These are phyloP conservation scores for Coenobita brevimanus DNA, from an alignment of 1,140 invertebrate genomes.

Conservation along the genomic window DNA sequence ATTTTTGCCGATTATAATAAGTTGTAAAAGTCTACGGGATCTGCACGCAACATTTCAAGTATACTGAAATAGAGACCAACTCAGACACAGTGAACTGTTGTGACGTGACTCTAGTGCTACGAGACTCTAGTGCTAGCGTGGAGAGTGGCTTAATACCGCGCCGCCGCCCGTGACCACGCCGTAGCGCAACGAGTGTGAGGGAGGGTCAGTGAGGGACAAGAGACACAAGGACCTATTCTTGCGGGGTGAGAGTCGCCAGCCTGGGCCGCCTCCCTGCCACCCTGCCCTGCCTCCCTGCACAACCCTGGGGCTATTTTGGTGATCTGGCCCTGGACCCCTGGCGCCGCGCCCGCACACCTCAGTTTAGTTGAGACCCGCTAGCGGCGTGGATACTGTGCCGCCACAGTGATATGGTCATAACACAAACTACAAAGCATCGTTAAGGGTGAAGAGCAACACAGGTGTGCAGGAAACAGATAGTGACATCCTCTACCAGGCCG, in stretches of 20 bases:
- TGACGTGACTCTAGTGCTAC: too few relatives aligned
- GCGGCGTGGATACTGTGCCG: conserved; percentile 25
- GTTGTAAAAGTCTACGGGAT: too few relatives aligned
- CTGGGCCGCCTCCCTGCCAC: not conserved
- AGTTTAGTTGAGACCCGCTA: conserved; percentile 46
- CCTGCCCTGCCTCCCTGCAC: conserved; percentile 13
- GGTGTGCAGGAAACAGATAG: conserved; percentile 36
- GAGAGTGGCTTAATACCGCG: too few relatives aligned
- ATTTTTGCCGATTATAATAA: too few relatives aligned
- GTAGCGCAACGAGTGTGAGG: not conserved
- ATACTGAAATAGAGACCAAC: too few relatives aligned
- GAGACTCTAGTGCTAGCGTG: too few relatives aligned
- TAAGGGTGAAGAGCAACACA: not conserved
- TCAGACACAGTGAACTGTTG: too few relatives aligned
- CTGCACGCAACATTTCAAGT: too few relatives aligned
- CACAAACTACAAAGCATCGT: not conserved
- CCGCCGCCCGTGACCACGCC: too few relatives aligned
- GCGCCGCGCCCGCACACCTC: conserved; percentile 31
- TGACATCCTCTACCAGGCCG: not conserved
- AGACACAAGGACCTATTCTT: conserved; percentile 41
- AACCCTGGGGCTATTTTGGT: conserved; percentile 48
- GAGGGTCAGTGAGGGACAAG: not conserved
- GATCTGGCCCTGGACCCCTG: conserved; percentile 36
- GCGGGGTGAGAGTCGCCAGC: conserved; percentile 21
- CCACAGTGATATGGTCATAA: conserved; percentile 4